Evolutionary conservation across 1,140 invertebrate genomes (phyloP), one percentile per base, ranked within the genome.

Genomic region (honey bee (Apis mellifera)): DNA sequence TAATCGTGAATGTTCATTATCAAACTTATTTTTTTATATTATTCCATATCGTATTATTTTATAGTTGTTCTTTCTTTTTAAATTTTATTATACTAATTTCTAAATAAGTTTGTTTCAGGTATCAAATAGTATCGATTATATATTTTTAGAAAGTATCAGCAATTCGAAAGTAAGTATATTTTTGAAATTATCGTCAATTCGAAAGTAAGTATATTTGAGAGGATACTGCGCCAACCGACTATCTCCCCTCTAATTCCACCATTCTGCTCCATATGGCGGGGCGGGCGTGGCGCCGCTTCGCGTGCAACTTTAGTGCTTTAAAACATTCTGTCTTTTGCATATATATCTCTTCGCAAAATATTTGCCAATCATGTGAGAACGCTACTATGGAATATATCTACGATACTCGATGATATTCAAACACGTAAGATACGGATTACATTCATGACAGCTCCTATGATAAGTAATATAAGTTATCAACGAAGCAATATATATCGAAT

Each of bases 211-310:
- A 42, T 42, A 5, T 42, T 42, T 42, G n/a, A n/a, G n/a, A n/a
- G n/a, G n/a, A n/a, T n/a, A 80, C 91, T 92, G 91, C 92, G 91
- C 90, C 86, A 81, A 90, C 83, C 70, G 65, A 82, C 84, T 85
- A 74, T 82, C 86, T 84, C 88, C 83, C 85, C 88, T 85, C 85
- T 74, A 68, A 62, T 84, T 84, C 88, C 83, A 76, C 90, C 78
- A 75, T 65, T 54, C 7, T 23, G 32, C 12, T 2, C 23, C 65
- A 32, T 50, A 77, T 91, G 86, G 91, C 78, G 90, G 90, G 91
- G 91, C 90, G 91, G 91, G 90, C 88, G 90, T 91, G 90, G 91
- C 90, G 90, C 90, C 86, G 54, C 83, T 79, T 77, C 86, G 84
- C 86, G 83, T 82, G 69, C 76, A 78, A 86, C 84, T 82, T 85